phyloP scores from a whole-genome alignment of 2,797 vertebrate species.

The Scomberomorus guttatus region DNA sequence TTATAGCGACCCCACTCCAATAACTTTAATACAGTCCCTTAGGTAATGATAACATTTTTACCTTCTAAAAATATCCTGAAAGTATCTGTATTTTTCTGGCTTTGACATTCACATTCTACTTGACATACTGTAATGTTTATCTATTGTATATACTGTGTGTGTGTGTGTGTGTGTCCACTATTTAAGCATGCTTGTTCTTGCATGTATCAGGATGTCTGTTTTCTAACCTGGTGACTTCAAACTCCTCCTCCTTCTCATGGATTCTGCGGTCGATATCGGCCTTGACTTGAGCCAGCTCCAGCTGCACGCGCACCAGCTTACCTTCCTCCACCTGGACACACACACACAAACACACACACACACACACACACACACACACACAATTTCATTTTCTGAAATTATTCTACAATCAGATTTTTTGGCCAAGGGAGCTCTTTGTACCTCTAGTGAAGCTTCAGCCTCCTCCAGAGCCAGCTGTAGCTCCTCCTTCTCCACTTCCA shows the following conservation, averaged over 20 bases:
- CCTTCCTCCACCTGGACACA: slow-evolving; percentile 81
- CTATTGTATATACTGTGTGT: no score
- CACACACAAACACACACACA: slow-evolving; percentile 24
- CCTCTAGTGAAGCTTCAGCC: slow-evolving; percentile 83
- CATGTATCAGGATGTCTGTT: background rate
- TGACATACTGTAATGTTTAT: no score
- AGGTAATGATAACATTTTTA: no score
- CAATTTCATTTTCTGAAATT: background rate
- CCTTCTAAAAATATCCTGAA: no score
- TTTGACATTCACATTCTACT: no score
- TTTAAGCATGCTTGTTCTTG: background rate
- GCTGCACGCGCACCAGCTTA: slow-evolving; percentile 82
- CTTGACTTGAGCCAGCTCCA: slow-evolving; percentile 86
- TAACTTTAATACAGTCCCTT: no score
- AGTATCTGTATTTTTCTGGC: no score
- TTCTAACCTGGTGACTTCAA: slow-evolving; percentile 82
- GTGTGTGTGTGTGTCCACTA: background rate
- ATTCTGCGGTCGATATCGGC: slow-evolving; percentile 84
- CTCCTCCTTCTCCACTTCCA: slow-evolving; percentile 85
- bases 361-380: slow-evolving; percentile 19
- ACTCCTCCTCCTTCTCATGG: slow-evolving; percentile 86
- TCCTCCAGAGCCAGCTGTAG: slow-evolving; percentile 87
- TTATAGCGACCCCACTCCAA: no score
- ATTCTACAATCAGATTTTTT: background rate
- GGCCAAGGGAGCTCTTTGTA: slow-evolving; percentile 40